A percentile compares a stretch with the other conserved stretches of the same genome.
These are phyloP conservation scores for Taxidea taxus DNA, from an alignment of 2,113 vertebrate species.

Conservation along the genomic window DNA sequence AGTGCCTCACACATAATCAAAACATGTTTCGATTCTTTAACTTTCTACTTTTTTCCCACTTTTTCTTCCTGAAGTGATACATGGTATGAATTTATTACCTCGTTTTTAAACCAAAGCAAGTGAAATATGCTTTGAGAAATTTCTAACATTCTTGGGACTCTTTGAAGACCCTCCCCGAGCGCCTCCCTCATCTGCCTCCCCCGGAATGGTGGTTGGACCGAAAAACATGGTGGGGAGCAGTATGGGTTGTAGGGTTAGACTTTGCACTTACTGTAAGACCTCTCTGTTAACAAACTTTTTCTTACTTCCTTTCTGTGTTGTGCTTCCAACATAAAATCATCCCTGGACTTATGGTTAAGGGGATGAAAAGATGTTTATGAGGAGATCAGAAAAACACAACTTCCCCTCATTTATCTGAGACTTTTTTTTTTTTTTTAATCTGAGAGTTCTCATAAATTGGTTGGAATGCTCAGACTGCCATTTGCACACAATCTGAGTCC, in stretches of 20 bases:
- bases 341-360: neutral
- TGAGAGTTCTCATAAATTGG: neutral
- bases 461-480: neutral
- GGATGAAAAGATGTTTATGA: neutral
- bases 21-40: neutral
- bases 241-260: neutral
- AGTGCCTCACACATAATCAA: neutral
- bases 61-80: neutral
- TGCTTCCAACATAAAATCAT: neutral
- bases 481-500: neutral
- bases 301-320: neutral
- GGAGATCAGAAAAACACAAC: neutral
- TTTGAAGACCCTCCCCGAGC: too few relatives aligned
- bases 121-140: neutral
- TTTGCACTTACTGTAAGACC: neutral
- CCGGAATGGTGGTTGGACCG: too few relatives aligned
- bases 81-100: neutral
- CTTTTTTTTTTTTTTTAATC: neutral
- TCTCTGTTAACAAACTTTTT: neutral
- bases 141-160: neutral
- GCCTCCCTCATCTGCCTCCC: too few relatives aligned
- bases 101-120: neutral
- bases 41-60: neutral
- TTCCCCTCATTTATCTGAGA: neutral
- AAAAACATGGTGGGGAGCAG: accelerated